Evolutionary conservation across 1,140 invertebrate genomes (phyloP).

Genomic region (Drosophila persimilis): DNA sequence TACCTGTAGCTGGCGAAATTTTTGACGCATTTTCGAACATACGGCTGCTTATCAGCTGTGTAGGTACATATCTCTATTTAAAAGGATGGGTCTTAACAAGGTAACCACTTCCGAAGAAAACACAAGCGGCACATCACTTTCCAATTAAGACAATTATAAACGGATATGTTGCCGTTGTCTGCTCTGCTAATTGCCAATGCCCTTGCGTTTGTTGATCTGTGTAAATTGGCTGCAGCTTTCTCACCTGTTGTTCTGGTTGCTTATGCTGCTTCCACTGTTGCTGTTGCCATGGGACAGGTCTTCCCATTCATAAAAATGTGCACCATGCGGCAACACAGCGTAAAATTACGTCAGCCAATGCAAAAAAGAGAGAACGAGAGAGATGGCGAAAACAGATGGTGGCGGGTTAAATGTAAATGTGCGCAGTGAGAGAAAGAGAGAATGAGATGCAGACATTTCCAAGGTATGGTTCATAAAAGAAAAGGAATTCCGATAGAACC

Average conservation of each 20-base stretch:
- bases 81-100: constrained; percentile 23
- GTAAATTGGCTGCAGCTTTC: constrained; percentile 14
- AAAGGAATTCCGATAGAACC: too few relatives aligned
- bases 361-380: constrained; percentile 11
- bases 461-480: too few relatives aligned
- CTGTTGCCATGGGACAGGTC: constrained; percentile 25
- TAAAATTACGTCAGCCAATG: constrained; percentile 68
- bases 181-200: constrained; percentile 2
- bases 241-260: constrained; percentile 34
- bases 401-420: too few relatives aligned
- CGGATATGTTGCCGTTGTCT: constrained; percentile 1
- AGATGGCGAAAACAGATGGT: constrained; percentile 21
- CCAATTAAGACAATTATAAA: constrained; percentile 45
- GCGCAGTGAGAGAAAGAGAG: constrained; percentile 10
- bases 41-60: constrained; percentile 23
- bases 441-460: background rate
- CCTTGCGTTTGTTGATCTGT: background rate
- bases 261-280: background rate
- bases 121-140: constrained; percentile 28
- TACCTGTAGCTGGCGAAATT: constrained; percentile 22
- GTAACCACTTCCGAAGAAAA: constrained; percentile 19
- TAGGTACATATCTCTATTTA: constrained; percentile 6
- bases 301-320: constrained; percentile 75
- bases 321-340: constrained; percentile 63
- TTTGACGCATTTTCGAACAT: background rate